Percentiles rank a stretch among this genome's conserved stretches.
These are phyloP conservation scores for Urosaurus nigricauda DNA, from an alignment of 2,797 vertebrate genomes.

Conservation along the genomic window DNA sequence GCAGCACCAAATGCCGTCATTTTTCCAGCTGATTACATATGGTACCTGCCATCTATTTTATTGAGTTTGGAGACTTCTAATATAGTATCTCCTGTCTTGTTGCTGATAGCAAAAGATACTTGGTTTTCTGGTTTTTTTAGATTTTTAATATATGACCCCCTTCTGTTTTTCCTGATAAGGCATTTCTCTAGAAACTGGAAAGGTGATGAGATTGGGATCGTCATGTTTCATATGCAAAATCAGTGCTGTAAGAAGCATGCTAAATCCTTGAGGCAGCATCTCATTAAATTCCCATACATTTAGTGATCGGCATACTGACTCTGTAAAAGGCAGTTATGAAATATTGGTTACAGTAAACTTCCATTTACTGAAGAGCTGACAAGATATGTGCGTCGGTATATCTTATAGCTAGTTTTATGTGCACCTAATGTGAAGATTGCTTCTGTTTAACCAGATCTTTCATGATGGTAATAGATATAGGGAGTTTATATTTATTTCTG, in stretches of 20 bases:
- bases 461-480: conserved; percentile 62
- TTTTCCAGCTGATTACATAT: conserved; percentile 65
- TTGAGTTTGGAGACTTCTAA: conserved; percentile 65
- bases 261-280: conserved; percentile 63
- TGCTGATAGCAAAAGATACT: conserved; percentile 60
- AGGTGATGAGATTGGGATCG: conserved; percentile 68
- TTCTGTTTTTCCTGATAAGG: conserved; percentile 63
- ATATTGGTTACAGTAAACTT: conserved; percentile 58
- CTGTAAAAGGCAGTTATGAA: conserved; percentile 63
- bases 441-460: conserved; percentile 67
- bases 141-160: conserved; percentile 65
- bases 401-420: conserved; percentile 67
- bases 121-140: neutral
- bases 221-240: conserved; percentile 54
- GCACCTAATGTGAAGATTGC: conserved; percentile 71
- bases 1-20: conserved; percentile 36
- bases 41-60: conserved; percentile 55
- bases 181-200: conserved; percentile 65
- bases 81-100: conserved; percentile 50
- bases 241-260: conserved; percentile 52
- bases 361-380: conserved; percentile 61
- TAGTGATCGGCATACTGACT: conserved; percentile 66
- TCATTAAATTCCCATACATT: conserved; percentile 66
- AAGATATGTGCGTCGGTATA: conserved; percentile 61
- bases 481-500: conserved; percentile 70